Conservation (phyloP, 2,888 invertebrate genomes). For the Harmothoe impar region DNA sequence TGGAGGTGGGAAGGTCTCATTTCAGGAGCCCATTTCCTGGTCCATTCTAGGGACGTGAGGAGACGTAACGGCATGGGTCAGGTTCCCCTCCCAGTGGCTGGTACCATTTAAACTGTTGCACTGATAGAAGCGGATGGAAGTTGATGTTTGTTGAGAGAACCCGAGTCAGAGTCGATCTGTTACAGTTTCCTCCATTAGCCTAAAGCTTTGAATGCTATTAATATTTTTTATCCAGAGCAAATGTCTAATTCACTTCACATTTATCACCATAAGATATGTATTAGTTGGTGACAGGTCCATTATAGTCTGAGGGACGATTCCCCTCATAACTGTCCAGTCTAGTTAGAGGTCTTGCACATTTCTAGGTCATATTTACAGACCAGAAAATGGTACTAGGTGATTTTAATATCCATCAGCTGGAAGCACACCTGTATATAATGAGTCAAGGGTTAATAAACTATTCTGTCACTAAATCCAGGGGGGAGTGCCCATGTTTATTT, state of each 20-base stretch:
- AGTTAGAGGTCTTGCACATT: neutral
- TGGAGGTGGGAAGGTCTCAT: too few species aligned
- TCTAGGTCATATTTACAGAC: neutral
- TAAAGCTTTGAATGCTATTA: too few species aligned
- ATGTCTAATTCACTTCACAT: neutral
- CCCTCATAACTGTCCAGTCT: neutral
- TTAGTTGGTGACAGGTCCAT: neutral
- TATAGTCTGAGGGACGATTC: neutral
- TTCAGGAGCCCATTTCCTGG: neutral
- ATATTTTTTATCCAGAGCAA: neutral
- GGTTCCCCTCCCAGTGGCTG: neutral
- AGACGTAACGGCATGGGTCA: neutral
- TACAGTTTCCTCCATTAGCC: too few species aligned
- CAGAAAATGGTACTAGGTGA: too few species aligned
- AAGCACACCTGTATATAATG: neutral
- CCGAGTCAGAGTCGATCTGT: neutral
- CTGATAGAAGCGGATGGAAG: neutral
- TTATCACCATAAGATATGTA: neutral
- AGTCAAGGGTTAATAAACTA: neutral
- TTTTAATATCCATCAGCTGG: too few species aligned
- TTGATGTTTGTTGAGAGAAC: neutral
- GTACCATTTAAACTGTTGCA: conserved; percentile 2
- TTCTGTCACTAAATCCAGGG: too few species aligned
- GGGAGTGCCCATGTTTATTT: too few species aligned
- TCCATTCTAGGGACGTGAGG: neutral